phyloP scores from a whole-genome alignment of 2,113 vertebrate species.

The Oenanthe oenanthe region DNA sequence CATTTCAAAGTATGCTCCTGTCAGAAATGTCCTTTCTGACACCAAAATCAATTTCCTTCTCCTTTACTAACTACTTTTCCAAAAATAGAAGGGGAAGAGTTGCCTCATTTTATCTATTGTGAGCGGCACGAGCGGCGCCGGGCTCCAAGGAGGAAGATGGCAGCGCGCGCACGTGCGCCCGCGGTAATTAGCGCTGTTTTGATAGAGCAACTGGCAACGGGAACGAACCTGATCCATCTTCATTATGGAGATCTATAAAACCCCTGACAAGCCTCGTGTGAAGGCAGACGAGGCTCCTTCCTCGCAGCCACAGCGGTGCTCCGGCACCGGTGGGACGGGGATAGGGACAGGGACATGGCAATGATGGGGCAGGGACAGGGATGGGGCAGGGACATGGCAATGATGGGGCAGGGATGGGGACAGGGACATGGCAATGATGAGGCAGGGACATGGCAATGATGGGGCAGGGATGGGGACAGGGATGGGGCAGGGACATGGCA shows the following conservation, averaged over 20 bases:
- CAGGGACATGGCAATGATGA: too few relatives aligned
- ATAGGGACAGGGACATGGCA: too few relatives aligned
- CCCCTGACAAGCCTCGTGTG: background rate
- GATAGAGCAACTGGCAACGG: slow-evolving; percentile 74
- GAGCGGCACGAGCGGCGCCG: slow-evolving; percentile 32
- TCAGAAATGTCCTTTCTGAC: slow-evolving; percentile 74
- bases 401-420: too few relatives aligned
- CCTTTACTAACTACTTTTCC: slow-evolving; percentile 62
- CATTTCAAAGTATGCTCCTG: slow-evolving; percentile 76
- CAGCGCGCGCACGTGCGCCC: background rate
- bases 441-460: too few relatives aligned
- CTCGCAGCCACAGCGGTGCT: accelerated
- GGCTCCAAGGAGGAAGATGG: slow-evolving; percentile 49
- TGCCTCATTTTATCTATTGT: slow-evolving; percentile 44
- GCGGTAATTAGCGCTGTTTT: slow-evolving; percentile 82
- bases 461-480: too few relatives aligned
- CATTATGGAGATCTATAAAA: background rate
- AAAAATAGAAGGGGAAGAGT: slow-evolving; percentile 53
- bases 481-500: too few relatives aligned
- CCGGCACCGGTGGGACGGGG: background rate
- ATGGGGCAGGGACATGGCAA: too few relatives aligned
- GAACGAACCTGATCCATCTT: slow-evolving; percentile 35
- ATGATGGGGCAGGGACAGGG: background rate
- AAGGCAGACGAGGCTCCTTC: background rate
- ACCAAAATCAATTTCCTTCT: slow-evolving; percentile 76